Conservation (phyloP, 2,113 vertebrate species). For the Mustela lutreola region DNA sequence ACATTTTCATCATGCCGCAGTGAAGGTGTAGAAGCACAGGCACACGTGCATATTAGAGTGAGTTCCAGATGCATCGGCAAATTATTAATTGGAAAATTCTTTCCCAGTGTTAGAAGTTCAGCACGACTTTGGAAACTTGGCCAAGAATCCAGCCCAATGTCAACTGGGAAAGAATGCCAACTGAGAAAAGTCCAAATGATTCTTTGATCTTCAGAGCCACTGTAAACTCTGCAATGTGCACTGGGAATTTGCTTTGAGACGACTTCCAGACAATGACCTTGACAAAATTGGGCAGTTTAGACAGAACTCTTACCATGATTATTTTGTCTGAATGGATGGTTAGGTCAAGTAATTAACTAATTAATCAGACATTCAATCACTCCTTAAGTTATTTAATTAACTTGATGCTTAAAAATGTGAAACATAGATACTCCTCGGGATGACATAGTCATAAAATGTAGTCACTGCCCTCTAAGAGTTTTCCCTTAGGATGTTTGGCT, state of each 20-base stretch:
- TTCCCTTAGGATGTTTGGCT: neutral
- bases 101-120: neutral
- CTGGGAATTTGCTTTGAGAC: neutral
- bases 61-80: neutral
- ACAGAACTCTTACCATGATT: slow-evolving; percentile 63
- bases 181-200: neutral
- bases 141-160: neutral
- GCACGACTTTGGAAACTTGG: neutral
- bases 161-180: neutral
- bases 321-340: slow-evolving; percentile 73
- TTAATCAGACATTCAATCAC: slow-evolving; percentile 75
- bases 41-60: neutral
- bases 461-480: neutral
- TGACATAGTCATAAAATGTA: slow-evolving; percentile 27
- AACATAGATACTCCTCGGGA: neutral
- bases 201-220: neutral
- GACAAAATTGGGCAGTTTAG: slow-evolving; percentile 68
- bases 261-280: slow-evolving; percentile 63
- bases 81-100: neutral
- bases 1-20: neutral
- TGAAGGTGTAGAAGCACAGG: neutral
- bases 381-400: slow-evolving; percentile 72
- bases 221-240: neutral
- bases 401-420: slow-evolving; percentile 58
- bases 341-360: slow-evolving; percentile 75